These are phyloP conservation scores for Oncorhynchus nerka DNA, from an alignment of 2,113 vertebrate species.

Conservation along the genomic window DNA sequence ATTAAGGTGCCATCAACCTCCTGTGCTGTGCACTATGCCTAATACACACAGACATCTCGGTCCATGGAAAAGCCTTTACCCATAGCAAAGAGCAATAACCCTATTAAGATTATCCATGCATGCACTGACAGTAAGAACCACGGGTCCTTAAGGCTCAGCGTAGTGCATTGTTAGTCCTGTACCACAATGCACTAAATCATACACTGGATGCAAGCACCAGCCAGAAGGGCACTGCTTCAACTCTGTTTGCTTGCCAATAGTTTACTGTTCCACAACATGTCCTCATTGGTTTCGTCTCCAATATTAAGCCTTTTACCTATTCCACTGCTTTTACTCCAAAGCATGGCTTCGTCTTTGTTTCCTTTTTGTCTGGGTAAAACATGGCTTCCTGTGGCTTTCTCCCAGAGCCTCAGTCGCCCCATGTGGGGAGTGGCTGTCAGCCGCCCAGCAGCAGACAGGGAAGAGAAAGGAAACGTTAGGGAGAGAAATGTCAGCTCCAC, in stretches of 20 bases:
- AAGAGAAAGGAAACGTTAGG: constrained; percentile 8
- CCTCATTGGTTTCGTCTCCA: background rate
- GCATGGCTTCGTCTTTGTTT: background rate
- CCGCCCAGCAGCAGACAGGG: constrained; percentile 18
- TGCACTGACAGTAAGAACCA: constrained; percentile 34
- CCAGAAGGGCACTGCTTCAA: constrained; percentile 27
- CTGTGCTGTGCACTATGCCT: too few relatives aligned
- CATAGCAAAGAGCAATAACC: constrained; percentile 19
- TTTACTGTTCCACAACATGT: constrained; percentile 6
- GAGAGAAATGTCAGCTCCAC: constrained; percentile 27
- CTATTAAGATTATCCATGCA: constrained; percentile 18
- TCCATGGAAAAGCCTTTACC: background rate
- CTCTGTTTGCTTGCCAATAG: constrained; percentile 28
- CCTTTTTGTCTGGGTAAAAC: constrained; percentile 9
- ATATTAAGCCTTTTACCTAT: background rate
- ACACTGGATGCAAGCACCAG: constrained; percentile 21
- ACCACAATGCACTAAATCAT: constrained; percentile 41
- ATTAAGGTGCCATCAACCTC: too few relatives aligned
- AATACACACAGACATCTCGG: background rate
- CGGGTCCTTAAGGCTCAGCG: constrained; percentile 39
- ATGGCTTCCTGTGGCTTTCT: constrained; percentile 23
- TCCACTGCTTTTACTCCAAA: background rate
- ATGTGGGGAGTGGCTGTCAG: constrained; percentile 34
- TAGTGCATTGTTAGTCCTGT: constrained; percentile 50
- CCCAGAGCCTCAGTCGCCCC: constrained; percentile 29